Base-by-base conservation (phyloP, 1,140 invertebrate species). In the Drosophila bipectinata region DNA sequence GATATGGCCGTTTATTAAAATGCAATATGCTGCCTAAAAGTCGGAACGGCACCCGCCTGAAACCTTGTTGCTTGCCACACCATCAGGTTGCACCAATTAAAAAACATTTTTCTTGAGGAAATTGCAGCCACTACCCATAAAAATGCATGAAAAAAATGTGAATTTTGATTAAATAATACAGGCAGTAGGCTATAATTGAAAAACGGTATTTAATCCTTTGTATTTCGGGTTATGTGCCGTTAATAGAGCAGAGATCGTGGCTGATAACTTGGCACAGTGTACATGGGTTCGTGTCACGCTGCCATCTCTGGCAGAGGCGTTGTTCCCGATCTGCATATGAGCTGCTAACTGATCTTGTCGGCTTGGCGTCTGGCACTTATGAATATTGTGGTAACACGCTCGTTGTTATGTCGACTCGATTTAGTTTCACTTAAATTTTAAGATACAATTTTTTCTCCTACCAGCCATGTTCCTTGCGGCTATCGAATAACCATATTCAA, bases 31-130 rank as follows among this genome's bases (percentile, higher is more conserved):
- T 44, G 58, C 47, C 30, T 34, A 34, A 60, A 58, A 41, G 37
- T 54, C 44, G 57, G 54, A 66, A 57, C 55, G 79, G 57, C 79
- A 72, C 64, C 64, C 77, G 72, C 77, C 77, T 56, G 60, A 54
- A 55, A 49, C 18, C 15, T 47, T 47, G 57, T 61, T 63, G 59
- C 67, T 72, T 55, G 61, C 78, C 56, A 41, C 69, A 53, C 34
- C 58, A 21, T 44, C 41, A 44, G 49, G 61, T 61, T 51, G 58
- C 56, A 59, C 82, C 82, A 85, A 87, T 87, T 85, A 85, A 85
- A 85, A 85, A 77, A 62, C 73, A 81, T 87, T 85, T 84, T 85
- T 69, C 68, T 74, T 76, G 54, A 87, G 82, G 81, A 85, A 85
- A 85, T 87, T 69, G 79, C 58, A n/a, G 56, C 24, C 54, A 64